A percentile compares a stretch with the other conserved stretches of the same genome.
These are phyloP conservation scores for Tribolium castaneum DNA, from an alignment of 1,140 invertebrate species.

Conservation along the genomic window DNA sequence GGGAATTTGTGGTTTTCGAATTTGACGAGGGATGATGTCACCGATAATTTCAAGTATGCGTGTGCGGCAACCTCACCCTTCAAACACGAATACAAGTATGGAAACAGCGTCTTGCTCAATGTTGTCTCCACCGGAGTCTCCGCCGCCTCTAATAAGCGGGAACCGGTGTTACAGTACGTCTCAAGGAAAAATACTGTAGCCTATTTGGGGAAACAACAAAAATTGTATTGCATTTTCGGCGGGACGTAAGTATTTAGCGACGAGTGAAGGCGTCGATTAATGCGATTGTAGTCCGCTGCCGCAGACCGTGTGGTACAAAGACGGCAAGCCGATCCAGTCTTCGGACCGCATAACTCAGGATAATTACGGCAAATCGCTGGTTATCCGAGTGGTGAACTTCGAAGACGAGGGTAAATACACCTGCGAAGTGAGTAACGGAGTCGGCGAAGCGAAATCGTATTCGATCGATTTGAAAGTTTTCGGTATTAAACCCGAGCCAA, in stretches of 20 bases:
- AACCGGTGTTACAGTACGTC: constrained; percentile 83
- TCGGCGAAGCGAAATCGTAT: constrained; percentile 84
- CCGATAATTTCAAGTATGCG: constrained; percentile 85
- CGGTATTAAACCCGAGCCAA: constrained; percentile 65
- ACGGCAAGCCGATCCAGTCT: constrained; percentile 74
- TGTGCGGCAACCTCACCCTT: constrained; percentile 90
- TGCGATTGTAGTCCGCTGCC: constrained; percentile 72
- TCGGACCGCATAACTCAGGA: constrained; percentile 82
- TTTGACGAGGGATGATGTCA: constrained; percentile 86
- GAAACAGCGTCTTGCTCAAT: constrained; percentile 82
- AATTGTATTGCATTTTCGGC: constrained; percentile 90
- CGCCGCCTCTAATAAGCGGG: constrained; percentile 79
- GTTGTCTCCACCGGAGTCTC: constrained; percentile 82
- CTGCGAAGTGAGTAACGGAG: constrained; percentile 92
- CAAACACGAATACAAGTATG: constrained; percentile 91
- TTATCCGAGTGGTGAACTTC: constrained; percentile 87
- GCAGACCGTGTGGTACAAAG: constrained; percentile 87
- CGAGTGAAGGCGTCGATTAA: neutral
- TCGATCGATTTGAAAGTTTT: constrained; percentile 85
- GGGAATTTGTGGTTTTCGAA: constrained; percentile 95
- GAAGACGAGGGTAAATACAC: constrained; percentile 90
- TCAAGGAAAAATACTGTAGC: constrained; percentile 88
- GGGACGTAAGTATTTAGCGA: constrained; percentile 77
- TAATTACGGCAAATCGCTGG: constrained; percentile 92
- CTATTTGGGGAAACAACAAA: constrained; percentile 81